Conservation (phyloP, 2,797 vertebrate species). For the Anguilla marmorata region DNA sequence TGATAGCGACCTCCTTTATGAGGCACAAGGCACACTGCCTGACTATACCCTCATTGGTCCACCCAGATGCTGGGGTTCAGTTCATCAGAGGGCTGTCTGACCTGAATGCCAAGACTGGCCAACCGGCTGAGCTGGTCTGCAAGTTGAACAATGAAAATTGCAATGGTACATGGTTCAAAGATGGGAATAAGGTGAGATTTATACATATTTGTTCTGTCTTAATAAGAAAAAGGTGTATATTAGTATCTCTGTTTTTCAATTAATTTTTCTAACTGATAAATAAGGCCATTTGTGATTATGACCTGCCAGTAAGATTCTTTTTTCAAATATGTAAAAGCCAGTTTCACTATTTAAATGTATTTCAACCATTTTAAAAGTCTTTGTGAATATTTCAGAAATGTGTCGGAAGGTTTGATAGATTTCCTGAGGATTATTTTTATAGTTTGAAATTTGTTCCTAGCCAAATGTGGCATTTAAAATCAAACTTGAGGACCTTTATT, state of each 20-base stretch:
- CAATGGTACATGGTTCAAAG: constrained; percentile 80
- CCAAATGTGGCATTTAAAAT: not conserved
- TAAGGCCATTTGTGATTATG: not conserved
- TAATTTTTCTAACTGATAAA: not conserved
- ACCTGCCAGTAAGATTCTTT: not conserved
- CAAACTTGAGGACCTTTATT: not conserved
- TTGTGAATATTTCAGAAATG: not conserved
- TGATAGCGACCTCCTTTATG: not conserved
- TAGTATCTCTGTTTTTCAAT: not conserved
- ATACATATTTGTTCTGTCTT: not conserved
- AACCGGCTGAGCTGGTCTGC: constrained; percentile 72
- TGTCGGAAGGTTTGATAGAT: not conserved
- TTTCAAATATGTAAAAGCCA: not conserved
- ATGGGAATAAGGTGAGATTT: constrained; percentile 77
- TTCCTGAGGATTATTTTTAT: not conserved
- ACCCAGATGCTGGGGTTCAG: constrained; percentile 66
- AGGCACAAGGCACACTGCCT: not conserved
- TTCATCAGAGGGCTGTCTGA: constrained; percentile 77
- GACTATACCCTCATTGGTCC: constrained; percentile 11
- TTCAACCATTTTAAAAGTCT: not conserved
- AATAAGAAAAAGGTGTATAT: not conserved
- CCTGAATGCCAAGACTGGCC: constrained; percentile 64
- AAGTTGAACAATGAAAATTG: constrained; percentile 73
- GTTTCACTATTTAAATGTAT: not conserved
- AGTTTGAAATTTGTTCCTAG: not conserved